These are phyloP conservation scores for Poeciliopsis infans DNA, from an alignment of 2,797 vertebrate species.

Conservation along the genomic window DNA sequence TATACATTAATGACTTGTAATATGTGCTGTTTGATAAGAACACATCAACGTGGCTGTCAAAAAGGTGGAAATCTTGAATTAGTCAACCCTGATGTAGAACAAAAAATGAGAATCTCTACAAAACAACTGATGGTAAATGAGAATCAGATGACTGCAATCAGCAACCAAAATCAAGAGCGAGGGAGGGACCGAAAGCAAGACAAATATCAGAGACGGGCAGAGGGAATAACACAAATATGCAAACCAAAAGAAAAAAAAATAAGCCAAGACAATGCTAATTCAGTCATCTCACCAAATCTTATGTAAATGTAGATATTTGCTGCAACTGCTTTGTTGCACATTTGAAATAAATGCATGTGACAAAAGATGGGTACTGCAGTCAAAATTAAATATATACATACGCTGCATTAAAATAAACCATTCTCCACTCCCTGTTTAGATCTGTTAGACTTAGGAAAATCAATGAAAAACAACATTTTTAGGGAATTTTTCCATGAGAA, in stretches of 20 bases:
- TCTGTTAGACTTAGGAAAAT: background rate
- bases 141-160: constrained; percentile 2
- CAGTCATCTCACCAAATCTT: background rate
- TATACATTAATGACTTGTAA: constrained; percentile 23
- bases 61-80: background rate
- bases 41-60: background rate
- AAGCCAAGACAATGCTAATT: background rate
- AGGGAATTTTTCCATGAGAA: background rate
- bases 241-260: background rate
- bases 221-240: background rate
- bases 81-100: background rate
- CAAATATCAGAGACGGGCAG: background rate
- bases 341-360: background rate
- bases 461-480: background rate
- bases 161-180: background rate
- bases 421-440: background rate
- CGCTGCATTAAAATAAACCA: background rate
- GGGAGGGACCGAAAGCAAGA: background rate
- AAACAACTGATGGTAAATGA: background rate
- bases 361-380: background rate
- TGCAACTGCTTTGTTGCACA: background rate
- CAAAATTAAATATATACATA: background rate
- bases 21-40: constrained; percentile 24
- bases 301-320: background rate
- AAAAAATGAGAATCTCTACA: background rate